Percentiles rank a stretch among this genome's conserved stretches.
Evolutionary conservation across 2,888 invertebrate genomes (phyloP).

Genomic region (Bombyx huttoni): DNA sequence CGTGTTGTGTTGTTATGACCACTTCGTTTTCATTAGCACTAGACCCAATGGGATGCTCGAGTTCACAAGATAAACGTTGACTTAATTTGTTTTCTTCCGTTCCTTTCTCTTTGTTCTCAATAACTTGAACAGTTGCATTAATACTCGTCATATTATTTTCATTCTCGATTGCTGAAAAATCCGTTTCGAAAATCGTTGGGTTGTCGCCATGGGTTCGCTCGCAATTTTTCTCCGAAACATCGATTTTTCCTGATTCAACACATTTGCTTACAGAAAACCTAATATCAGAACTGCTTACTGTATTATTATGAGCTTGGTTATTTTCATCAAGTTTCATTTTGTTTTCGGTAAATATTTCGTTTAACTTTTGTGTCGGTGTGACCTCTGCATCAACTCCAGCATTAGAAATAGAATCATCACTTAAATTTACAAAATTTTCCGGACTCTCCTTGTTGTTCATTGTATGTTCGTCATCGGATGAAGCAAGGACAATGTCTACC

Average conservation of each 20-base stretch:
- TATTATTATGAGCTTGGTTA: not conserved
- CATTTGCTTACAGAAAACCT: no score
- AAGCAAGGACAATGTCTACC: constrained; percentile 37
- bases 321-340: not conserved
- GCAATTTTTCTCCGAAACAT: no score
- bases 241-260: no score
- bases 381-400: constrained; percentile 11
- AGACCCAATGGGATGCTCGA: constrained; percentile 1
- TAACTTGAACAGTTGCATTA: not conserved
- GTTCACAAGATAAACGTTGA: not conserved
- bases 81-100: not conserved
- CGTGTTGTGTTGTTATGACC: constrained; percentile 2
- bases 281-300: no score
- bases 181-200: no score
- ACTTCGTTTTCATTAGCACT: constrained; percentile 11
- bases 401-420: constrained; percentile 28
- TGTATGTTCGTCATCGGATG: constrained; percentile 30
- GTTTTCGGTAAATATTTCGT: not conserved
- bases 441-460: not conserved
- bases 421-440: constrained; percentile 21
- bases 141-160: not conserved
- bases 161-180: no score
- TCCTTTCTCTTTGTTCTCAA: not conserved
- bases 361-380: no score
- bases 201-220: no score